Percentiles rank a stretch among this genome's conserved stretches.
Conservation (phyloP, 2,888 invertebrate genomes). For the Myathropa florea region DNA sequence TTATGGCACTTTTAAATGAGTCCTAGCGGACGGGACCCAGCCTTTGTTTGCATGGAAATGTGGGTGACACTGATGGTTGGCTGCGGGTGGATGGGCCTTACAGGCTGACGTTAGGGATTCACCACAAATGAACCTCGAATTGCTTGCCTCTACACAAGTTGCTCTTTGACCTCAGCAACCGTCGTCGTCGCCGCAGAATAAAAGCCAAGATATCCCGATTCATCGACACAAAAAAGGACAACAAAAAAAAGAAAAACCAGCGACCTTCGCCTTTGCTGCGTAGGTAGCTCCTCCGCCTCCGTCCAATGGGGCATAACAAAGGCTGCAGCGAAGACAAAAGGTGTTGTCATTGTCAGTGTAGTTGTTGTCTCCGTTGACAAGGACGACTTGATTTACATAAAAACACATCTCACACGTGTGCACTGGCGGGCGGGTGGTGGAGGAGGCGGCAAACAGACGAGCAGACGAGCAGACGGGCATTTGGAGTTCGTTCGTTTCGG, state of each 20-base stretch:
- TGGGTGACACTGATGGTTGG: constrained; percentile 19
- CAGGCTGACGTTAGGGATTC: constrained; percentile 4
- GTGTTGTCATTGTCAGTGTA: neutral
- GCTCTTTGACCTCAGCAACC: constrained; percentile 41
- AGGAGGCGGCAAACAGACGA: too few relatives aligned
- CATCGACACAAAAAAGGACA: constrained; percentile 50
- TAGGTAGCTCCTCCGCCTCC: neutral
- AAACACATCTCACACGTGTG: constrained; percentile 46
- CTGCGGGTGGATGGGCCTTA: neutral
- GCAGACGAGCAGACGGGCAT: too few relatives aligned
- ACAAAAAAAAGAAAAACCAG: neutral
- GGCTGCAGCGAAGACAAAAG: constrained; percentile 40
- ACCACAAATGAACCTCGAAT: constrained; percentile 66
- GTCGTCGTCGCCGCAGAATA: constrained; percentile 36
- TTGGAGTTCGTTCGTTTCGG: too few relatives aligned
- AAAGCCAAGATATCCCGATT: constrained; percentile 65
- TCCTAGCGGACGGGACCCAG: constrained; percentile 28
- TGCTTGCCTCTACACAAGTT: too few relatives aligned
- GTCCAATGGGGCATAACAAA: constrained; percentile 25
- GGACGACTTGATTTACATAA: constrained; percentile 61
- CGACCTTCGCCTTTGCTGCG: neutral
- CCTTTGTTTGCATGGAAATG: constrained; percentile 63
- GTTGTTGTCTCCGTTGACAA: neutral
- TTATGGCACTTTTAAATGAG: constrained; percentile 64
- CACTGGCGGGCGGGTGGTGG: neutral